Evolutionary conservation across 2,888 invertebrate genomes (phyloP), one percentile per base, ranked within the genome.

Genomic region (Rhyacophila evoluta): DNA sequence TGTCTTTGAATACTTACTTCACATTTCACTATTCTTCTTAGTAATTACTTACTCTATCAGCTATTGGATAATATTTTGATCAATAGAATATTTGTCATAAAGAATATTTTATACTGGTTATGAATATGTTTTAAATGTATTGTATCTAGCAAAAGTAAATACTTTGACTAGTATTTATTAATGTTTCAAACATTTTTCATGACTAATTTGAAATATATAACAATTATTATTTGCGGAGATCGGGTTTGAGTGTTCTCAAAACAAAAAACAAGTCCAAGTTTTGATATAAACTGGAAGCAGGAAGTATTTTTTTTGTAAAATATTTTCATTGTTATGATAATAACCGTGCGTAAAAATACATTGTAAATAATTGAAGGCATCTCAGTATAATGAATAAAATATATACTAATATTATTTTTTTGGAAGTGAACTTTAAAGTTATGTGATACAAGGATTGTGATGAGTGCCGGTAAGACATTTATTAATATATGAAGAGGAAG

Each of bases 381-480:
- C 55, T 55, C 55, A 55, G 19, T 19, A 19, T 25, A 55, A 55
- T 55, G 55, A 33, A 33, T 33, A 33, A 33, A 4, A 33, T 33
- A 33, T 33, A 33, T 33, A 33, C 29, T 33, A 4, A 33, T 33
- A 33, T 55, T 55, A 55, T 55, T 33, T 25, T 55, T 55, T 55
- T 25, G 55, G 55, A 25, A 55, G 55, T 55, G 55, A 55, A 25
- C 55, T 55, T 8, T 55, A 55, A 25, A 19, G 55, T 55, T 25
- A 55, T 55, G 55, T 55, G 55, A 55, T 55, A 55, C 55, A 25
- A 55, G 55, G 55, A 55, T 55, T 55, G 55, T 55, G 55, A 55
- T 55, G 55, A 55, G 55, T 55, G 55, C 55, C 55, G 55, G 25
- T 55, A 55, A 55, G 55, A 55, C 55, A 55, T 55, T 55, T 55